Conservation (phyloP, 2,113 vertebrate species). For the Rattus rattus region DNA sequence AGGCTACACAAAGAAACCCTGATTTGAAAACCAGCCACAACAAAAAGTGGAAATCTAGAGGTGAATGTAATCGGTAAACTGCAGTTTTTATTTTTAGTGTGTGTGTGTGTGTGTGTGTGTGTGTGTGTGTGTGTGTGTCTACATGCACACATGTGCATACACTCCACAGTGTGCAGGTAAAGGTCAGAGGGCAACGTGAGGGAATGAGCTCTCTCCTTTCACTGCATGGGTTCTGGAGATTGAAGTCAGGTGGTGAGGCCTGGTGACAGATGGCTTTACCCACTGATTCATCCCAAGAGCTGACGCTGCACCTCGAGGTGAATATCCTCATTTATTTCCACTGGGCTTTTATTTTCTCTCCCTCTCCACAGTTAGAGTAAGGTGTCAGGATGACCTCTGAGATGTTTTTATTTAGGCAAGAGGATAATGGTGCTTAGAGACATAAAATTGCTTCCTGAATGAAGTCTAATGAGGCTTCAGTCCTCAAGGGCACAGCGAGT, state of each 20-base stretch:
- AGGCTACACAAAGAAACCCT: too few relatives aligned
- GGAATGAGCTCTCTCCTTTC: not conserved
- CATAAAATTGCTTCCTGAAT: not conserved
- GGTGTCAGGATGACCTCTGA: not conserved
- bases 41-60: too few relatives aligned
- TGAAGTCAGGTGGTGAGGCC: not conserved
- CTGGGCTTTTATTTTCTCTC: not conserved
- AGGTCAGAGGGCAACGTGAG: not conserved
- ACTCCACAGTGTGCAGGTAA: not conserved
- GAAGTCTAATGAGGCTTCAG: not conserved
- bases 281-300: not conserved
- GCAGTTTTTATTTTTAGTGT: not conserved
- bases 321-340: not conserved
- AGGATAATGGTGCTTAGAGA: not conserved
- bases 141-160: not conserved
- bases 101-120: not conserved
- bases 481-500: not conserved
- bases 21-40: too few relatives aligned
- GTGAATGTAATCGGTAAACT: not conserved
- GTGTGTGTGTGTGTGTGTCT: too few relatives aligned
- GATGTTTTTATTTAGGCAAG: not conserved
- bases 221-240: not conserved
- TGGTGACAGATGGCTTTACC: not conserved
- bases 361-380: not conserved
- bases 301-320: not conserved